A percentile compares a stretch with the other conserved stretches of the same genome.
Conservation (phyloP, 2,888 invertebrate species). For the Sthenelais limicola region DNA sequence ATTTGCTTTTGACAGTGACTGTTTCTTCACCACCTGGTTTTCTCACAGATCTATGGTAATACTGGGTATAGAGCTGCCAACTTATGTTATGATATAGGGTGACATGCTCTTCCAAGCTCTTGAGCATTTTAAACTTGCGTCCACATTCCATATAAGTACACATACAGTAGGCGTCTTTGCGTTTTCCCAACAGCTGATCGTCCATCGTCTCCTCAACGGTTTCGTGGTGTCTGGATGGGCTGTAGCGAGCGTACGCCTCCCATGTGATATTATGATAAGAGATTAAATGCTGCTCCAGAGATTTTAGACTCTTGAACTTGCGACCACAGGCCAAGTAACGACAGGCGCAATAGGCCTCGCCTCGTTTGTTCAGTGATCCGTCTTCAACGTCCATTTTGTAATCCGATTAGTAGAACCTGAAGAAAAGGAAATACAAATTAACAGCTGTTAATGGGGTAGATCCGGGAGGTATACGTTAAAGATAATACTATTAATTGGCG, state of each 20-base stretch:
- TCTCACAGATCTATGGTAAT: constrained; percentile 34
- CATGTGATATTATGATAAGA: constrained; percentile 35
- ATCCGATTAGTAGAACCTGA: no score
- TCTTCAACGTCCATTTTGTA: constrained; percentile 32
- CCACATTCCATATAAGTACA: constrained; percentile 42
- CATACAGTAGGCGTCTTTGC: constrained; percentile 36
- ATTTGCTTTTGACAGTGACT: constrained; percentile 10
- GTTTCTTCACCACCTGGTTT: neutral
- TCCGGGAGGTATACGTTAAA: no score
- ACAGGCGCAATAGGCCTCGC: constrained; percentile 40
- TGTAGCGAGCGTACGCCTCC: constrained; percentile 37
- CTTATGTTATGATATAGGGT: constrained; percentile 38
- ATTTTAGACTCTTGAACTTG: constrained; percentile 36
- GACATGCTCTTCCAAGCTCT: constrained; percentile 37
- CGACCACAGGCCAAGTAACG: constrained; percentile 34
- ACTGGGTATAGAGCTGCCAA: constrained; percentile 40
- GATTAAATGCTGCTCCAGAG: constrained; percentile 25
- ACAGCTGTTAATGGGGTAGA: no score
- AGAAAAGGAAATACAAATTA: no score
- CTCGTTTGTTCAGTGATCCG: constrained; percentile 15
- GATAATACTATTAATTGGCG: no score
- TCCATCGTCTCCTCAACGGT: constrained; percentile 20
- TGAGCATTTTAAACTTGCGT: constrained; percentile 39
- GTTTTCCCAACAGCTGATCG: constrained; percentile 11
- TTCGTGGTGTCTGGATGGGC: constrained; percentile 22